Percentiles rank a stretch among this genome's conserved stretches.
Evolutionary conservation across 2,888 invertebrate genomes (phyloP).

Genomic region (Pristionchus exspectatus): DNA sequence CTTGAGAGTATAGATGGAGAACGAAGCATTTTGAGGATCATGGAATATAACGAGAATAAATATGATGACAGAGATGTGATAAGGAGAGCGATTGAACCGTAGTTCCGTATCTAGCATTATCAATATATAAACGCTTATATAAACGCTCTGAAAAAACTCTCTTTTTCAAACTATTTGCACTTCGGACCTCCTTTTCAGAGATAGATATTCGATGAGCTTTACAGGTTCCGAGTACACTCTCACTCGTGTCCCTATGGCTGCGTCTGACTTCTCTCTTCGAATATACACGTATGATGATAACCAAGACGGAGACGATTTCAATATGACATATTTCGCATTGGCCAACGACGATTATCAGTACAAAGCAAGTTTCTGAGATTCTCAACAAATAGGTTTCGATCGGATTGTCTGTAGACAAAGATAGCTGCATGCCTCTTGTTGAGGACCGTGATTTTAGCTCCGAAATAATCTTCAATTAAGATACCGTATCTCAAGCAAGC

Average conservation of each 20-base stretch:
- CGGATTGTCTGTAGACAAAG: neutral
- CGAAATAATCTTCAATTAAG: neutral
- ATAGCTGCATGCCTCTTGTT: too few relatives aligned
- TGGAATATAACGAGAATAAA: too few relatives aligned
- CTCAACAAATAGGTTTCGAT: neutral
- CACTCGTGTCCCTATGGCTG: conserved; percentile 89
- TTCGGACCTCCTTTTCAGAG: neutral
- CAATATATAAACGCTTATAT: too few relatives aligned
- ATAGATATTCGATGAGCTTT: neutral
- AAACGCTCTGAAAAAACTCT: neutral
- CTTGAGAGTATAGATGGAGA: too few relatives aligned
- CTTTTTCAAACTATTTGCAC: neutral
- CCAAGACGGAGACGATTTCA: conserved; percentile 80
- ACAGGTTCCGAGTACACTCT: conserved; percentile 85
- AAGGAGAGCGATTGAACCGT: neutral
- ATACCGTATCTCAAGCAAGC: conserved; percentile 45
- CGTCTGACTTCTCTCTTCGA: conserved; percentile 87
- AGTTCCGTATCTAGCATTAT: too few relatives aligned
- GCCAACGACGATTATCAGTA: conserved; percentile 86
- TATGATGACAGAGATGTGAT: neutral
- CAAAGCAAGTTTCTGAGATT: conserved; percentile 78
- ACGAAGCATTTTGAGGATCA: too few relatives aligned
- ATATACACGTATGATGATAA: conserved; percentile 36
- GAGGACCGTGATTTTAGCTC: neutral
- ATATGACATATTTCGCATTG: conserved; percentile 84